These are phyloP conservation scores for Crematogaster levior DNA, from an alignment of 2,888 invertebrate species.

Conservation along the genomic window DNA sequence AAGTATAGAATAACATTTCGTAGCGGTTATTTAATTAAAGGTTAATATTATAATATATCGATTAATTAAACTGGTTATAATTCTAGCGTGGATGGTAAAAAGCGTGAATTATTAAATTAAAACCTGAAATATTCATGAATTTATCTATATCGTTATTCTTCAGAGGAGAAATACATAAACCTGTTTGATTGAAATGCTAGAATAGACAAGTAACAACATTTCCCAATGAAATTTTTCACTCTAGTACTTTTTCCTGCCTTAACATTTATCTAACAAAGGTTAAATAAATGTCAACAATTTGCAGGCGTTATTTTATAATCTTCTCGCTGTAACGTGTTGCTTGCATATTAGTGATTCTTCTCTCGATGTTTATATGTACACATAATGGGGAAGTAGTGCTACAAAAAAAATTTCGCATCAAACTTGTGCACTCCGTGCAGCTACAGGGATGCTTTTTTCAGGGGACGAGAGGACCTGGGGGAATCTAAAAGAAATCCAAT, in stretches of 20 bases:
- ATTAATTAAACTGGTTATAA: not conserved
- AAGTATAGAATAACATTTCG: not conserved
- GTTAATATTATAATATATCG: not conserved
- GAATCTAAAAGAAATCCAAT: conserved; percentile 5
- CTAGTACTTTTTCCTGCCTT: not conserved
- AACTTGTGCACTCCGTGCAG: conserved; percentile 30
- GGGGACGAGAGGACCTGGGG: not conserved
- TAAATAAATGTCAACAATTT: conserved; percentile 46
- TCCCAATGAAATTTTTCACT: not conserved
- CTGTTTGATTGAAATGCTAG: not conserved
- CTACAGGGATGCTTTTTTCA: conserved; percentile 32
- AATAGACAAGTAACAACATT: not conserved
- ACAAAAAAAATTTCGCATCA: conserved; percentile 30
- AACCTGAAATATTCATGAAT: not conserved
- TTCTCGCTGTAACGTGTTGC: not conserved
- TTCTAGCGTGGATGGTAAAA: not conserved
- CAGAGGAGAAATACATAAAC: not conserved
- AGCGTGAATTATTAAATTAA: not conserved
- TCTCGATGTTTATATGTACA: not conserved
- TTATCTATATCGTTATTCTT: not conserved
- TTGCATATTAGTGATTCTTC: not conserved
- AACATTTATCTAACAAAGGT: conserved; percentile 37
- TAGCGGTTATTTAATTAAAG: not conserved
- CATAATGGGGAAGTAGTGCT: not conserved
- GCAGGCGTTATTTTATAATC: conserved; percentile 23